These are phyloP conservation scores for Myripristis jacobus DNA, from an alignment of 2,797 vertebrate species.

Conservation along the genomic window DNA sequence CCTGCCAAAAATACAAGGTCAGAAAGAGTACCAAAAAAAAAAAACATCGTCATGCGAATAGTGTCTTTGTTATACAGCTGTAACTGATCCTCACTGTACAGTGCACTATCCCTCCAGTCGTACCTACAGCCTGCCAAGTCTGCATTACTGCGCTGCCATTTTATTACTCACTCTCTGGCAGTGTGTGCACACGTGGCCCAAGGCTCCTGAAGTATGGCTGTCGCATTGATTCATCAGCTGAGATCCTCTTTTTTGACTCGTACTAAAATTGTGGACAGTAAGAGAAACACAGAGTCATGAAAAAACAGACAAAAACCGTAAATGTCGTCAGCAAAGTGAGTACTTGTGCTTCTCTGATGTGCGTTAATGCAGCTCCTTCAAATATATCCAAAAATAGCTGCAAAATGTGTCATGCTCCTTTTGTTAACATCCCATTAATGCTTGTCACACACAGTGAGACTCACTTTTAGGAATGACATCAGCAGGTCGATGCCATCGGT, in stretches of 20 bases:
- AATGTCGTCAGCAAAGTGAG: constrained; percentile 11
- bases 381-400: constrained; percentile 32
- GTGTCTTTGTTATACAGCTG: constrained; percentile 51
- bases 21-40: constrained; percentile 33
- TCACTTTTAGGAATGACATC: constrained; percentile 95
- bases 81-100: constrained; percentile 47
- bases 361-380: constrained; percentile 32
- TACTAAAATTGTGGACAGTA: constrained; percentile 81
- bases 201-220: constrained; percentile 84
- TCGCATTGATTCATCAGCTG: constrained; percentile 83
- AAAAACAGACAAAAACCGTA: constrained; percentile 2
- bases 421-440: constrained; percentile 26
- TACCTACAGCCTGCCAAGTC: constrained; percentile 64
- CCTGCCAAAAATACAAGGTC: constrained; percentile 61
- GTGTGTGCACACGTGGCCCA: constrained; percentile 78
- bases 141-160: constrained; percentile 59
- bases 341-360: not conserved
- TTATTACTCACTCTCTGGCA: constrained; percentile 85
- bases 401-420: constrained; percentile 52
- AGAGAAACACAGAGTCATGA: constrained; percentile 25
- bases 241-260: constrained; percentile 92
- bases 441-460: constrained; percentile 56
- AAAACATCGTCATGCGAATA: constrained; percentile 35
- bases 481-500: constrained; percentile 94
- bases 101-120: constrained; percentile 50